Percentiles rank a stretch among this genome's conserved stretches.
phyloP scores from a whole-genome alignment of 2,113 vertebrate genomes.

The Tenrec ecaudatus region DNA sequence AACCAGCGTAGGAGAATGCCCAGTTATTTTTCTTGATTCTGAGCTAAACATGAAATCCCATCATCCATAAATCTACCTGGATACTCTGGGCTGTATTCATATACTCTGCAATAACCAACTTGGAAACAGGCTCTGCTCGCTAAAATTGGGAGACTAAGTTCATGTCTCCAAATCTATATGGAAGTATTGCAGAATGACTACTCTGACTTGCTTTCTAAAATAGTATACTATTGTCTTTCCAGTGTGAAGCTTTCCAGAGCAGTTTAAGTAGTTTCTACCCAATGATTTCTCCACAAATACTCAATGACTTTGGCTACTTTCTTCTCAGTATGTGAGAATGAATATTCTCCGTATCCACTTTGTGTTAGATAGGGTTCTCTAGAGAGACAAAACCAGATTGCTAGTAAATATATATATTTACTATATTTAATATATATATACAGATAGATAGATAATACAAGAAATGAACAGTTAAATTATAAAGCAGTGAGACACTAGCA shows the following conservation, averaged over 20 bases:
- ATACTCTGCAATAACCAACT: constrained; percentile 32
- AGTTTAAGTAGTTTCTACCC: not conserved
- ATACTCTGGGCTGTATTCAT: constrained; percentile 3
- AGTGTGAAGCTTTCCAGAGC: not conserved
- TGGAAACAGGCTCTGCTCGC: constrained; percentile 12
- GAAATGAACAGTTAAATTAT: no score
- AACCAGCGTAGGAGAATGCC: not conserved
- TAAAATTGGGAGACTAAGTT: not conserved
- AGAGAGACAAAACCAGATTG: no score
- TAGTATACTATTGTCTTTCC: not conserved
- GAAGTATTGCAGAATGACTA: constrained; percentile 29
- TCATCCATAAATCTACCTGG: not conserved
- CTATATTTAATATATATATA: no score
- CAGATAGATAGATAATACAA: no score
- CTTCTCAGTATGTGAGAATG: not conserved
- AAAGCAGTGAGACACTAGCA: no score
- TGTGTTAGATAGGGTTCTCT: no score
- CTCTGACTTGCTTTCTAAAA: not conserved
- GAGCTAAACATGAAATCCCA: constrained; percentile 53
- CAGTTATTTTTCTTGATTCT: constrained; percentile 49
- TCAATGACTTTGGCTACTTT: not conserved
- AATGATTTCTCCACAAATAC: not conserved
- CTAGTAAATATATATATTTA: no score
- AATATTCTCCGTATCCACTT: constrained; percentile 35
- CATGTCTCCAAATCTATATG: not conserved